phyloP scores from a whole-genome alignment of 1,140 invertebrate genomes.

The Drosophila pruinosa region DNA sequence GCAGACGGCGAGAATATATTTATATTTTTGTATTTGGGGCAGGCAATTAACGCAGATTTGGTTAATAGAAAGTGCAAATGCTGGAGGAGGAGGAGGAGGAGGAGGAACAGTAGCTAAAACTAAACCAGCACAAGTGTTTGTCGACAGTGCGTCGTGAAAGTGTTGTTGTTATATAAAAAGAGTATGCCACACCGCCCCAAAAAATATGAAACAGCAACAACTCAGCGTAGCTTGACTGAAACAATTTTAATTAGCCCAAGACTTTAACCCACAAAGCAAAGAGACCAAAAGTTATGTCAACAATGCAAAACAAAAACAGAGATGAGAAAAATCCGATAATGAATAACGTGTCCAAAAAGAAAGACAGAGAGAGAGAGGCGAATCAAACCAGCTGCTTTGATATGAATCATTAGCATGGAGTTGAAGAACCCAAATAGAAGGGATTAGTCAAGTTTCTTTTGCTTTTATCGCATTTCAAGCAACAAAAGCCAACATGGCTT shows the following conservation, averaged over 20 bases:
- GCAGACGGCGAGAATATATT: not conserved
- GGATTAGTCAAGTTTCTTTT: conserved; percentile 4
- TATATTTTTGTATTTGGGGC: conserved; percentile 9
- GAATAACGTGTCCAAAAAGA: conserved; percentile 1
- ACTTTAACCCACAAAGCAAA: conserved; percentile 16
- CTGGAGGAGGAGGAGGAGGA: not conserved
- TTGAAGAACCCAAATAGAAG: conserved; percentile 2
- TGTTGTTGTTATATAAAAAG: conserved; percentile 28
- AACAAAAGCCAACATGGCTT: conserved; percentile 1
- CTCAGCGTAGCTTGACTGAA: conserved; percentile 23
- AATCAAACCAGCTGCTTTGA: not conserved
- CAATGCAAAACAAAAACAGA: conserved; percentile 5
- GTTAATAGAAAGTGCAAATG: conserved; percentile 26
- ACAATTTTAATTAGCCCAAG: conserved; percentile 46
- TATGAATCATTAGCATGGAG: not conserved
- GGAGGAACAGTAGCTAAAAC: conserved; percentile 8
- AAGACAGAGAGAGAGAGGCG: not conserved
- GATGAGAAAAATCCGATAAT: conserved; percentile 17
- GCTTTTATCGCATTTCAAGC: not conserved
- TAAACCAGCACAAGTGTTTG: conserved; percentile 40
- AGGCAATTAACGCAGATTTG: conserved; percentile 29
- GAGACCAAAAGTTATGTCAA: conserved; percentile 59
- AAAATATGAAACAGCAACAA: not conserved
- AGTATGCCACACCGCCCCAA: conserved; percentile 31
- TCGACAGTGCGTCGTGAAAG: conserved; percentile 22